Evolutionary conservation across 2,888 invertebrate genomes (phyloP).

Genomic region (Limnephilus auricula): DNA sequence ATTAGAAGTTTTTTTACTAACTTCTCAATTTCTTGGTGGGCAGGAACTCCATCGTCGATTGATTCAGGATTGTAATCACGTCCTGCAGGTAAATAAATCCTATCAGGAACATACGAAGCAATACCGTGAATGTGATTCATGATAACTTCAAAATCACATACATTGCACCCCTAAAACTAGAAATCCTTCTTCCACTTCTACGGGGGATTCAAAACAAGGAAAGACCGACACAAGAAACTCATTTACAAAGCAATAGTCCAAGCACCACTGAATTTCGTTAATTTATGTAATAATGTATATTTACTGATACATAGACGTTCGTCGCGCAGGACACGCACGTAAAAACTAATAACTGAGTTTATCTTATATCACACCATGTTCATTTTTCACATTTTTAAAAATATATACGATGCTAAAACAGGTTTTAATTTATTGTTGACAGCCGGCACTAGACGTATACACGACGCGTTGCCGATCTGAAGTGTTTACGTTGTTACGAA

Average conservation of each 20-base stretch:
- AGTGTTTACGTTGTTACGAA: constrained; percentile 20
- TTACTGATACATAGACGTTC: not conserved
- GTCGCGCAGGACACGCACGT: not conserved
- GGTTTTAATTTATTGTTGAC: constrained; percentile 18
- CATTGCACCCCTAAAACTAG: not conserved
- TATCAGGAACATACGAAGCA: constrained; percentile 37
- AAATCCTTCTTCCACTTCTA: not conserved
- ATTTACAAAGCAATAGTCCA: not conserved
- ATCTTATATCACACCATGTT: not conserved
- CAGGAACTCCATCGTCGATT: constrained; percentile 35
- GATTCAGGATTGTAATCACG: constrained; percentile 11
- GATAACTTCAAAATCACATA: not conserved
- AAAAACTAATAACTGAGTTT: constrained; percentile 7
- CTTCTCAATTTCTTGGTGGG: constrained; percentile 57
- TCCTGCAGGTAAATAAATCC: constrained; percentile 59
- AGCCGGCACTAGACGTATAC: not conserved
- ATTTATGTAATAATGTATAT: not conserved
- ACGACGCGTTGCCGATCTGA: not conserved
- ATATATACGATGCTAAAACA: not conserved
- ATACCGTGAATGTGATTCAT: constrained; percentile 14
- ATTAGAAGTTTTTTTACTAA: constrained; percentile 51
- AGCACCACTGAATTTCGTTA: not conserved
- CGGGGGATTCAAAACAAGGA: constrained; percentile 12
- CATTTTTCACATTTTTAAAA: constrained; percentile 8
- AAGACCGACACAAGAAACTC: not conserved